These are phyloP conservation scores for Rutilus rutilus DNA, from an alignment of 2,113 vertebrate genomes.

Conservation along the genomic window DNA sequence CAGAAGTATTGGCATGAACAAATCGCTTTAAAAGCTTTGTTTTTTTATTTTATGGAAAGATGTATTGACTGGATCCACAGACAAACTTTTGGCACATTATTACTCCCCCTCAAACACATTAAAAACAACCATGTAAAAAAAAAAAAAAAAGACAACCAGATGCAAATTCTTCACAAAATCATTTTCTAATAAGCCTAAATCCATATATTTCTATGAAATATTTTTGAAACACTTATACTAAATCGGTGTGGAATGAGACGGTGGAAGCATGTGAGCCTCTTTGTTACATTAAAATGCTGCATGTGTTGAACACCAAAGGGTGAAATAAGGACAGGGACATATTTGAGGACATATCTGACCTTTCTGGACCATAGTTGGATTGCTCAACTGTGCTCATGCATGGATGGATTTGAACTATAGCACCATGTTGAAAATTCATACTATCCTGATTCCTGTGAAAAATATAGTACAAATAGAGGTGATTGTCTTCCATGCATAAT, in stretches of 20 bases:
- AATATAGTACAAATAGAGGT: constrained; percentile 1
- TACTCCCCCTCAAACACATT: background rate
- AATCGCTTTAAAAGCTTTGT: background rate
- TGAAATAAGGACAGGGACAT: background rate
- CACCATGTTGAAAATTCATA: constrained; percentile 3
- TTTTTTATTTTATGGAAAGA: constrained; percentile 8
- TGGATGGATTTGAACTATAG: constrained; percentile 4
- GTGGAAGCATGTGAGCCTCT: background rate
- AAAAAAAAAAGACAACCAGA: background rate
- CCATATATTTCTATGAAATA: background rate
- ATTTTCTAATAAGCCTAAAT: background rate
- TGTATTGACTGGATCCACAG: background rate
- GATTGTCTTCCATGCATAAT: constrained; percentile 11
- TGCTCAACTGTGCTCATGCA: constrained; percentile 1
- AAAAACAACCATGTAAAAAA: background rate
- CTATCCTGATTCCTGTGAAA: background rate
- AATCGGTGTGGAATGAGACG: background rate
- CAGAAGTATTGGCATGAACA: background rate
- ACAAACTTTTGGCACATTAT: constrained; percentile 11
- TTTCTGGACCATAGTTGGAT: background rate
- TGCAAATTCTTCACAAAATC: background rate
- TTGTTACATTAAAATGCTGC: background rate
- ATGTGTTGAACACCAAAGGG: constrained; percentile 18
- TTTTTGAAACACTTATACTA: background rate
- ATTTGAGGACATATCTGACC: background rate